A percentile compares a stretch with the other conserved stretches of the same genome.
Conservation (phyloP, 2,888 invertebrate genomes). For the Standfussiana lucernea region DNA sequence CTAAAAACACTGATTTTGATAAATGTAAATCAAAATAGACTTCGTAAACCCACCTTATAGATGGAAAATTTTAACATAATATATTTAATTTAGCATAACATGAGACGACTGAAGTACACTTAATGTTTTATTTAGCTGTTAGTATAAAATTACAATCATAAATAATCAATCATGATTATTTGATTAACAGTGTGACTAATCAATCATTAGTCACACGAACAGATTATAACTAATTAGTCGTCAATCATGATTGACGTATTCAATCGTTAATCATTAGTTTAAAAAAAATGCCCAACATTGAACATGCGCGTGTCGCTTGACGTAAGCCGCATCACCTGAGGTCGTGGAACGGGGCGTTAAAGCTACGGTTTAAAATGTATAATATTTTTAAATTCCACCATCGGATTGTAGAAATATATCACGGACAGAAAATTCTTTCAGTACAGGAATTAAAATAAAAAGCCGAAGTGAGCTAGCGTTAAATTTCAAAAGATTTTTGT, state of each 20-base stretch:
- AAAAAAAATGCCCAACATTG: background rate
- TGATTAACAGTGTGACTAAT: too few species aligned
- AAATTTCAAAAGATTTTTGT: slow-evolving; percentile 57
- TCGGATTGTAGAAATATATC: slow-evolving; percentile 40
- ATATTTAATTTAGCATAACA: background rate
- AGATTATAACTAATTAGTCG: background rate
- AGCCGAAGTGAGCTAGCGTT: slow-evolving; percentile 29
- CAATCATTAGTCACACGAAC: too few species aligned
- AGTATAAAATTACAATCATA: background rate
- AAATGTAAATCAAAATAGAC: background rate
- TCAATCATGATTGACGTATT: background rate
- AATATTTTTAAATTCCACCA: slow-evolving; percentile 27
- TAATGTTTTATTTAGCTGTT: background rate
- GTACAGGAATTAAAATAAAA: slow-evolving; percentile 48
- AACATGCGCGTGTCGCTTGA: background rate
- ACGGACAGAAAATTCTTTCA: slow-evolving; percentile 41
- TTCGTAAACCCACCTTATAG: background rate
- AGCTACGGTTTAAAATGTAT: slow-evolving; percentile 12
- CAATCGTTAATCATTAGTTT: background rate
- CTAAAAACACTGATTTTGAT: background rate
- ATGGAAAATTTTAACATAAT: background rate
- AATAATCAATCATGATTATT: background rate
- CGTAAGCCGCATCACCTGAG: background rate
- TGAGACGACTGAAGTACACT: background rate
- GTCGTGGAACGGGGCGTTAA: slow-evolving; percentile 1